Percentiles rank a stretch among this genome's conserved stretches.
phyloP scores from a whole-genome alignment of 2,888 invertebrate species.

The Luperina nickerlii region DNA sequence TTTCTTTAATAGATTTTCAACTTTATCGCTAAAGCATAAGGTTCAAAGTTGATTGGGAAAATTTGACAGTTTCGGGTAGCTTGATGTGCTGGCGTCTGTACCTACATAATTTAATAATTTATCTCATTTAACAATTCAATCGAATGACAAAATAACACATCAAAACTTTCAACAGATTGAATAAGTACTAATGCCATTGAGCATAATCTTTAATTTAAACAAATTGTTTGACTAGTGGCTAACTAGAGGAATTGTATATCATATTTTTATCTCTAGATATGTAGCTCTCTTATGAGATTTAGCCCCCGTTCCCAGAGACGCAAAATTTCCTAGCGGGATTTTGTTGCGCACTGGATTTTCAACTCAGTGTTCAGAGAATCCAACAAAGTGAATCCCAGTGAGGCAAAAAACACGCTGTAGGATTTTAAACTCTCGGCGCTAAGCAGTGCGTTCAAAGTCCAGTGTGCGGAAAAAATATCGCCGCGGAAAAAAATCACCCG shows the following conservation, averaged over 20 bases:
- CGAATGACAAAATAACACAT: constrained; percentile 51
- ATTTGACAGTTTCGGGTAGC: too few species aligned
- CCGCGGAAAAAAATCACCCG: not conserved
- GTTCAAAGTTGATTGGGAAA: too few species aligned
- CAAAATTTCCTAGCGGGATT: not conserved
- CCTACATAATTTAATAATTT: constrained; percentile 46
- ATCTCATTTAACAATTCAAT: constrained; percentile 53
- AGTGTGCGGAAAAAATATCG: not conserved
- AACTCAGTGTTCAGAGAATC: too few species aligned
- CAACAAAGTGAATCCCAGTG: not conserved
- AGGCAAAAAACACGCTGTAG: not conserved
- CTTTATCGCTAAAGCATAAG: too few species aligned
- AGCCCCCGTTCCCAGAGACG: not conserved
- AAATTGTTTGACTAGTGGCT: constrained; percentile 69
- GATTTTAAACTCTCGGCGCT: not conserved
- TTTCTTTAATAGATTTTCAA: too few species aligned
- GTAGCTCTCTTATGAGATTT: constrained; percentile 54
- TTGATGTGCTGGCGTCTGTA: too few species aligned
- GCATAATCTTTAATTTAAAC: constrained; percentile 56
- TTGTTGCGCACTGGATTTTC: not conserved
- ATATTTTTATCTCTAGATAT: constrained; percentile 66
- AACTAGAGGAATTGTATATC: constrained; percentile 63
- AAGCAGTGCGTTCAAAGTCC: not conserved
- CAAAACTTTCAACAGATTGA: constrained; percentile 57
- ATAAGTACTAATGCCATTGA: constrained; percentile 64